Evolutionary conservation across 2,888 invertebrate genomes (phyloP).

Genomic region (Cataglyphis cursor): DNA sequence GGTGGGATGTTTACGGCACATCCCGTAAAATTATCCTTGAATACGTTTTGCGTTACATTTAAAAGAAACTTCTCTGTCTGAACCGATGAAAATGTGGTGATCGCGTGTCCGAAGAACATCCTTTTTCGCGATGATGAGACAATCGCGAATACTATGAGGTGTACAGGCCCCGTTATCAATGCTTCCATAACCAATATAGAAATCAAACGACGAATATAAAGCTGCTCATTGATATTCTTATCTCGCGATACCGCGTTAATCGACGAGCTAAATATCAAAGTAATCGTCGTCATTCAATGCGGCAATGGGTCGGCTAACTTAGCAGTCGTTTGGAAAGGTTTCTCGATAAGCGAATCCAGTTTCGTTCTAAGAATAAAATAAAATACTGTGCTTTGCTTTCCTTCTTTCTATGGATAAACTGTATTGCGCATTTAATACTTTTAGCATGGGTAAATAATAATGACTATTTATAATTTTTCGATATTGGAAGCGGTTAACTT

Average conservation of each 20-base stretch:
- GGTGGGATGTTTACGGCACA: constrained; percentile 36
- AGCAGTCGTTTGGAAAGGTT: constrained; percentile 1
- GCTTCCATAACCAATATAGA: constrained; percentile 18
- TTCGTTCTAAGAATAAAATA: constrained; percentile 17
- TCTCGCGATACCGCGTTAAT: constrained; percentile 31
- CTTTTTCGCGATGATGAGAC: constrained; percentile 31
- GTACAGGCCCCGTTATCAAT: constrained; percentile 51
- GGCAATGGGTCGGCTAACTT: constrained; percentile 29
- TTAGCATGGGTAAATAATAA: neutral
- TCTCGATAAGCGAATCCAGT: constrained; percentile 38
- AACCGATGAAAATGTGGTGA: constrained; percentile 63
- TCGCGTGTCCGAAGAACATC: constrained; percentile 23
- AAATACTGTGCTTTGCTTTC: constrained; percentile 6
- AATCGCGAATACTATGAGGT: constrained; percentile 11
- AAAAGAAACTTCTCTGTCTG: constrained; percentile 46
- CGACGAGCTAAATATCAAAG: neutral
- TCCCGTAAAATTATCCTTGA: constrained; percentile 57
- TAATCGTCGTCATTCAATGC: neutral
- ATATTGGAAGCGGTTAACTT: neutral
- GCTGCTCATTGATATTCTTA: constrained; percentile 68
- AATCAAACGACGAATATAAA: constrained; percentile 45
- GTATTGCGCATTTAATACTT: neutral
- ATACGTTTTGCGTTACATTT: constrained; percentile 41
- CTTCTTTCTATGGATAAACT: neutral
- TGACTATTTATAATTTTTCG: constrained; percentile 10